Conservation (phyloP, 1,140 invertebrate species). For the Asbolus verrucosus region DNA sequence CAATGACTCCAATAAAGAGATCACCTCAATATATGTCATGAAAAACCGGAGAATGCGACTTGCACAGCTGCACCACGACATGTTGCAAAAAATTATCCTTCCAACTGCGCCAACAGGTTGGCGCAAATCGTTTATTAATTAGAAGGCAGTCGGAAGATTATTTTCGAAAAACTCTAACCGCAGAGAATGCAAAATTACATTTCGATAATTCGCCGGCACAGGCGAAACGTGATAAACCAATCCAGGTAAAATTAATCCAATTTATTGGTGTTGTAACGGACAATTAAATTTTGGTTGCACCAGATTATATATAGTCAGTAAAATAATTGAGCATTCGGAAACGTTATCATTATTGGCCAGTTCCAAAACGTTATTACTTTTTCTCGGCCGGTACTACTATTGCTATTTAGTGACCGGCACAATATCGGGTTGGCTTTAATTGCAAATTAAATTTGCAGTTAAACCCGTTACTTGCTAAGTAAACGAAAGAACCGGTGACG, state of each 20-base stretch:
- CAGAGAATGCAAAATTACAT: slow-evolving; percentile 1
- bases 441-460: slow-evolving; percentile 14
- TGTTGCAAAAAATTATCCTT: slow-evolving; percentile 13
- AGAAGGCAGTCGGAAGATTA: not conserved
- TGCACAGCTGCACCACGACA: slow-evolving; percentile 12
- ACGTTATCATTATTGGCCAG: too few relatives aligned
- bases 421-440: slow-evolving; percentile 30
- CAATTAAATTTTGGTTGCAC: too few relatives aligned
- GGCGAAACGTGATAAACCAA: too few relatives aligned
- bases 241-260: too few relatives aligned
- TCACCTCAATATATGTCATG: slow-evolving; percentile 34
- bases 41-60: slow-evolving; percentile 15
- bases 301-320: too few relatives aligned
- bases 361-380: too few relatives aligned
- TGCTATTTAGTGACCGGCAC: slow-evolving; percentile 24
- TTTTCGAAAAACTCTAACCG: too few relatives aligned
- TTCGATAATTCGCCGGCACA: slow-evolving; percentile 4
- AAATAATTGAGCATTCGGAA: too few relatives aligned
- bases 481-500: too few relatives aligned
- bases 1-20: slow-evolving; percentile 26
- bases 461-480: slow-evolving; percentile 30
- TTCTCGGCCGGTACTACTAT: too few relatives aligned
- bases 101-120: not conserved
- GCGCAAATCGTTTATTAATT: slow-evolving; percentile 20
- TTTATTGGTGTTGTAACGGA: too few relatives aligned